Conservation (phyloP, 1,140 invertebrate species). For the Mamestra configurata region DNA sequence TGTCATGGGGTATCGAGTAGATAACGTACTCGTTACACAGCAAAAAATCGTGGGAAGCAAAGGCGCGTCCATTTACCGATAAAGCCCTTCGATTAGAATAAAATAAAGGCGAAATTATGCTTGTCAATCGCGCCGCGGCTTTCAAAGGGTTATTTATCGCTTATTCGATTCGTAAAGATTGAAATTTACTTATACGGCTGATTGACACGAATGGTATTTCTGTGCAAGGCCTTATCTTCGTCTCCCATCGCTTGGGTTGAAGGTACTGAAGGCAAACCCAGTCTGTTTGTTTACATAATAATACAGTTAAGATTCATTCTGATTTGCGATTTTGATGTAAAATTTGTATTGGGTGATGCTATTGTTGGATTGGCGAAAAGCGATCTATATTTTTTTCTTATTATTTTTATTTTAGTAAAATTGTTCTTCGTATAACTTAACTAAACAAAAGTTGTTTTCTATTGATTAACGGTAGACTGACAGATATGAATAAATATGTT, state of each 20-base stretch:
- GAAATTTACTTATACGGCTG: slow-evolving; percentile 48
- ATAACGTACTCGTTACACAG: neutral
- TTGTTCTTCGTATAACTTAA: too few relatives aligned
- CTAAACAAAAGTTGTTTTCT: too few relatives aligned
- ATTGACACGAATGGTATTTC: slow-evolving; percentile 49
- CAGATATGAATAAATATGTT: too few relatives aligned
- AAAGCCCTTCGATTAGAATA: slow-evolving; percentile 19
- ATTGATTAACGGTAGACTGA: too few relatives aligned
- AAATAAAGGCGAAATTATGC: slow-evolving; percentile 45
- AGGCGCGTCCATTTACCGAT: slow-evolving; percentile 16
- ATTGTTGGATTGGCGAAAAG: neutral
- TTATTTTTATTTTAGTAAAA: neutral
- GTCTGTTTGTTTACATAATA: slow-evolving; percentile 50
- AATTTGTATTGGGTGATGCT: neutral
- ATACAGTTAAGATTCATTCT: slow-evolving; percentile 46
- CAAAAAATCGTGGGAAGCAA: slow-evolving; percentile 11
- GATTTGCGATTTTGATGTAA: slow-evolving; percentile 22
- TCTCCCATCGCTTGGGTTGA: slow-evolving; percentile 38
- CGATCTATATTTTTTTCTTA: neutral
- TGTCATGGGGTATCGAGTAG: neutral
- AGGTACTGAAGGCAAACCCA: slow-evolving; percentile 34
- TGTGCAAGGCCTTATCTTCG: slow-evolving; percentile 38
- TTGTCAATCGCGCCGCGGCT: slow-evolving; percentile 36
- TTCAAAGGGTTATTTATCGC: slow-evolving; percentile 45
- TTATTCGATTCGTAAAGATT: slow-evolving; percentile 44